phyloP scores from a whole-genome alignment of 2,113 vertebrate species.

The Plecotus auritus region DNA sequence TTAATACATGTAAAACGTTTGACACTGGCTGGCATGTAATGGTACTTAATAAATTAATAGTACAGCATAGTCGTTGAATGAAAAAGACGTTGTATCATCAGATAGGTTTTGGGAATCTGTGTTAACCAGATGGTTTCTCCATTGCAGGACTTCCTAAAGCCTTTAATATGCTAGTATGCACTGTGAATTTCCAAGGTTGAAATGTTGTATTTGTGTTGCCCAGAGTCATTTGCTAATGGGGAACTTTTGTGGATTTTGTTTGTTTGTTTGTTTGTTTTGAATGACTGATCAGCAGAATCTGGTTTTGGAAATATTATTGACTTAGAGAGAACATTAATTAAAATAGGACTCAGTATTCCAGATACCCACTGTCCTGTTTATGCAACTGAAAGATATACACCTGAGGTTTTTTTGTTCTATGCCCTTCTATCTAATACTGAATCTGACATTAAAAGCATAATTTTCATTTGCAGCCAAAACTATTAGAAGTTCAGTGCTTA shows the following conservation, averaged over 20 bases:
- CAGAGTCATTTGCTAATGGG: background rate
- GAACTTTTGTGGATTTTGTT: background rate
- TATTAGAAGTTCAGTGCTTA: background rate
- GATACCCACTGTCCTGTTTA: background rate
- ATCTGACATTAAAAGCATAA: background rate
- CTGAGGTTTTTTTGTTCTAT: background rate
- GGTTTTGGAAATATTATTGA: background rate
- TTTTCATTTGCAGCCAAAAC: background rate
- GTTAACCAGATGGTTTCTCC: background rate
- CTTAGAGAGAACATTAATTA: conserved; percentile 1
- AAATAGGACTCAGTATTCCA: background rate
- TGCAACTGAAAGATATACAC: background rate
- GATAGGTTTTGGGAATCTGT: background rate
- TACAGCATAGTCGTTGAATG: background rate
- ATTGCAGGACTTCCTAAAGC: background rate
- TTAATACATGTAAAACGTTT: background rate
- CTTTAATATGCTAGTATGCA: background rate
- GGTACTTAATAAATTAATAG: background rate
- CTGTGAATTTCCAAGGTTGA: background rate
- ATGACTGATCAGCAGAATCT: background rate
- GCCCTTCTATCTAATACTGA: background rate
- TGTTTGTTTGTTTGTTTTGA: background rate
- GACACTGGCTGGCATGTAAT: background rate
- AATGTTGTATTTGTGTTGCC: background rate
- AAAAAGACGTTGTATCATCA: background rate